Base-by-base conservation (phyloP, 1,140 invertebrate species). In the Panagrolaimus sp. region DNA sequence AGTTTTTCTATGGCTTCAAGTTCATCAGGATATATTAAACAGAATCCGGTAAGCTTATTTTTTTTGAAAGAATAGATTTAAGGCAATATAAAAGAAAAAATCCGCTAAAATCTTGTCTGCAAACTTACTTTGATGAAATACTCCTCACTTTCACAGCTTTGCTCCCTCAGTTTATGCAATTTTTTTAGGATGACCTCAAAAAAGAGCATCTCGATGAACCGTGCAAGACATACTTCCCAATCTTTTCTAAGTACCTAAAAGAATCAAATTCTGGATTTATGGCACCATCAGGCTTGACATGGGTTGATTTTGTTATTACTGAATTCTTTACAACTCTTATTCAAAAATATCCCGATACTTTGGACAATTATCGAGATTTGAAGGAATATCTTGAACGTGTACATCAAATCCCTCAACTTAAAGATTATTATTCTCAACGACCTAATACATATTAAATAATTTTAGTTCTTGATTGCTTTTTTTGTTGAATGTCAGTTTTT, bases 291-390 rank as follows among this genome's bases (percentile, higher is more conserved):
- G 51, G 51, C 1, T 20, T 57, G 20, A 57, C 51, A 1, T 57
- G 51, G 51, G 51, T 27, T 57, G 51, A 57, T 57, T 57, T 57
- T 27, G 51, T 57, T 20, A 27, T 57, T 9, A 57, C 51, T n/a
- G 51, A 57, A 57, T 57, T 57, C 51, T 5, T 57, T 11, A 20
- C 27, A 4, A 25, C 51, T n/a, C n/a, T 57, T 13, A 3, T 7
- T 8, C 9, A 57, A 16, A 3, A 4, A 4, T 1, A 57, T 2
- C 11, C 51, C 11, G 3, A 7, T 11, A 20, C 27, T 27, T 57
- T 57, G 13, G n/a, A 57, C 0, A 27, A 57, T 3, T 16, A 57
- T 25, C 51, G 14, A 1, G 51, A 57, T 11, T 1, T 57, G 3
- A 23, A 57, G 51, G n/a, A 57, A 16, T 57, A 57, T 8, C 51